phyloP scores from a whole-genome alignment of 2,797 vertebrate genomes.

The Esox masquinongy region DNA sequence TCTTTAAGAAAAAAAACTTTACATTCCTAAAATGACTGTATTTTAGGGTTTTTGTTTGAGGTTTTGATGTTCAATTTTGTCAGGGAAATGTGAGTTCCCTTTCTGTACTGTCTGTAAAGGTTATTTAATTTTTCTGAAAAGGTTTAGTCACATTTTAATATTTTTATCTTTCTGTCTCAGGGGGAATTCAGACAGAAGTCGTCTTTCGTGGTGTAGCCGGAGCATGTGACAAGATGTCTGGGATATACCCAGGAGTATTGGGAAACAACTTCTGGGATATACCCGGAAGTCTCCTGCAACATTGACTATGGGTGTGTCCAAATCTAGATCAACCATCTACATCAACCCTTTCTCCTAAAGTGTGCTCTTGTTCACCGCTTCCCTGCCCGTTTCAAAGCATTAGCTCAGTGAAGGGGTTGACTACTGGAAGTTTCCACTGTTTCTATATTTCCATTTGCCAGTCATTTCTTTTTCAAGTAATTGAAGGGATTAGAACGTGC shows the following conservation, averaged over 20 bases:
- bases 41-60: background rate
- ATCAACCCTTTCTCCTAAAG: background rate
- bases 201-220: constrained; percentile 87
- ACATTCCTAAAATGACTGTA: background rate
- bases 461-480: background rate
- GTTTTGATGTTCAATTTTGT: background rate
- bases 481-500: background rate
- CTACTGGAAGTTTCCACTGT: background rate
- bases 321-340: background rate
- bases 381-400: background rate
- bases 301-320: background rate
- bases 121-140: background rate
- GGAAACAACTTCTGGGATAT: background rate
- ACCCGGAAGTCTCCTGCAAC: background rate
- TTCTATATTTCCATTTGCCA: background rate
- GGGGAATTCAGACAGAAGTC: constrained; percentile 93
- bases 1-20: too few relatives aligned
- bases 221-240: background rate
- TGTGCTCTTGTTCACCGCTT: background rate
- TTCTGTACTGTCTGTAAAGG: background rate
- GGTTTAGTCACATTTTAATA: background rate
- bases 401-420: background rate
- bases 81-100: background rate
- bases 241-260: background rate
- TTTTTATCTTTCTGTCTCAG: constrained; percentile 63